Conservation (phyloP, 2,888 invertebrate genomes). For the Parascotia fuliginaria region DNA sequence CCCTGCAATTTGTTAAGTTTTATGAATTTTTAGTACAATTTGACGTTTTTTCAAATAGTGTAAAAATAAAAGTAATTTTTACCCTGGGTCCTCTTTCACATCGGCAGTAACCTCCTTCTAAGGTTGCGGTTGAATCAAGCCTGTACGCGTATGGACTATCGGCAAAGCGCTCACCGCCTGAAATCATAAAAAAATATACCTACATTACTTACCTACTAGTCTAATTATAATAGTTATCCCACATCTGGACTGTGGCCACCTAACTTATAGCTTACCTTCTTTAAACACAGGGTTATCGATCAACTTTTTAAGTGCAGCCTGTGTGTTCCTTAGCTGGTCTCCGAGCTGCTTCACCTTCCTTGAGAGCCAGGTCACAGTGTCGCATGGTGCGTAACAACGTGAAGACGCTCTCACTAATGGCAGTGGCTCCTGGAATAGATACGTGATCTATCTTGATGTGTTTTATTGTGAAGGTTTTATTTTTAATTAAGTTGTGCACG, state of each 20-base stretch:
- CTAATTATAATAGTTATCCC: no score
- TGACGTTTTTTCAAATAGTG: no score
- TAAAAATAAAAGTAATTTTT: no score
- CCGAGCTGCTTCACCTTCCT: slow-evolving; percentile 82
- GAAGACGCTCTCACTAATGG: slow-evolving; percentile 76
- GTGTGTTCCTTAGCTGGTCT: slow-evolving; percentile 81
- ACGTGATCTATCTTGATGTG: slow-evolving; percentile 29
- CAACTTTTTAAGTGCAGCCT: slow-evolving; percentile 76
- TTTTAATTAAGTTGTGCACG: no score
- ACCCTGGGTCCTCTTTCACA: slow-evolving; percentile 89
- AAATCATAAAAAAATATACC: slow-evolving; percentile 13
- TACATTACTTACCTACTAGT: no score
- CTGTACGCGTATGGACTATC: slow-evolving; percentile 82
- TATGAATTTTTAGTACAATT: no score
- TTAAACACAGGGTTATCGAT: slow-evolving; percentile 63
- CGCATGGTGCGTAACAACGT: slow-evolving; percentile 88
- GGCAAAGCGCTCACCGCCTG: slow-evolving; percentile 67
- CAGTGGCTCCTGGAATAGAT: slow-evolving; percentile 64
- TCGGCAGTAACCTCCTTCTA: slow-evolving; percentile 86
- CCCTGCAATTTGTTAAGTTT: no score
- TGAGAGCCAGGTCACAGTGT: slow-evolving; percentile 86
- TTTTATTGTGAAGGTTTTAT: slow-evolving; percentile 13
- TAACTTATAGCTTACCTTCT: slow-evolving; percentile 56
- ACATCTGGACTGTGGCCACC: no score
- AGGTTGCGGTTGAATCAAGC: slow-evolving; percentile 86